Evolutionary conservation across 2,797 vertebrate species (phyloP).

Genomic region (Lagodon rhomboides): DNA sequence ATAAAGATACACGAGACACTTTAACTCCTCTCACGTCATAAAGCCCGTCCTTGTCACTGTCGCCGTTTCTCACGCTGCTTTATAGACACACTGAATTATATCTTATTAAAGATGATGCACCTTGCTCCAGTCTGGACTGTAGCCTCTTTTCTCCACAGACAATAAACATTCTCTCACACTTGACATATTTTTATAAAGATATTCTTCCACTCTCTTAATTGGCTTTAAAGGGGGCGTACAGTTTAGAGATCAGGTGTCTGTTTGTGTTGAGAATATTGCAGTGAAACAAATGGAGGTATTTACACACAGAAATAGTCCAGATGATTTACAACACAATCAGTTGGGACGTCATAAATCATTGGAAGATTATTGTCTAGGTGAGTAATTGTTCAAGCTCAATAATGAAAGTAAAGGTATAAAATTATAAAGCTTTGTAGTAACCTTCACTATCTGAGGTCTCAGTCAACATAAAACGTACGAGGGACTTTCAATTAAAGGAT

Average conservation of each 20-base stretch:
- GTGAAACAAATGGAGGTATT: background rate
- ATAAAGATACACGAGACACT: background rate
- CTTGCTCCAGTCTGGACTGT: background rate
- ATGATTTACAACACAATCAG: background rate
- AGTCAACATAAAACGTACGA: constrained; percentile 1
- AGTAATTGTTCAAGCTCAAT: background rate
- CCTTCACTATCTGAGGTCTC: background rate
- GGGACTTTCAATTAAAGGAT: constrained; percentile 24
- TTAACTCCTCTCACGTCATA: background rate
- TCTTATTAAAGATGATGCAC: constrained; percentile 4
- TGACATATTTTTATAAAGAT: background rate
- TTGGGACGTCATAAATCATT: background rate
- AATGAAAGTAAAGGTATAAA: background rate
- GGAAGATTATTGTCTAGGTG: background rate
- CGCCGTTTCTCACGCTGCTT: background rate
- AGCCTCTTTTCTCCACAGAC: constrained; percentile 26
- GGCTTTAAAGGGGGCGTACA: constrained; percentile 7
- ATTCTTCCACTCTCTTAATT: constrained; percentile 13
- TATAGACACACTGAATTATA: background rate
- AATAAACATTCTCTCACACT: background rate
- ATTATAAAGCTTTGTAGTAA: background rate
- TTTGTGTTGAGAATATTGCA: background rate
- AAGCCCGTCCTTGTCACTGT: background rate
- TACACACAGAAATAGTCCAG: background rate
- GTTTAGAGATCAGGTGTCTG: background rate